These are phyloP conservation scores for Eutolmus rufibarbis DNA, from an alignment of 2,888 invertebrate genomes.

Conservation along the genomic window DNA sequence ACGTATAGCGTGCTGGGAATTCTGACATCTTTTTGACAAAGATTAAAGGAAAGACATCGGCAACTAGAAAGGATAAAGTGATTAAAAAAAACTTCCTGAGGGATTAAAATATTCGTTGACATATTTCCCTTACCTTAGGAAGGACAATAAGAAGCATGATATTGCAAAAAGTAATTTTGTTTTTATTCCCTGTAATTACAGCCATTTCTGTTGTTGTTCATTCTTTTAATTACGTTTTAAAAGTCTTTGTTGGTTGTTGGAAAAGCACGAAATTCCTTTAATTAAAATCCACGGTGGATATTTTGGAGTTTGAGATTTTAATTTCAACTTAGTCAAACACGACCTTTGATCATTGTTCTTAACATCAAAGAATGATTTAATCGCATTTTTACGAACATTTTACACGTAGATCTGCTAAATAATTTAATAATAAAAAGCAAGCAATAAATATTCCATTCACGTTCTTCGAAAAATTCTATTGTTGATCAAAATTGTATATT, in stretches of 20 bases:
- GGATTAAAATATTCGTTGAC: conserved; percentile 20
- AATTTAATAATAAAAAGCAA: background rate
- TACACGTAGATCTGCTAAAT: background rate
- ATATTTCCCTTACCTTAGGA: conserved; percentile 15
- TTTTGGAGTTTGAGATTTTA: background rate
- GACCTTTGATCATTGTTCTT: background rate
- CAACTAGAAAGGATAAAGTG: conserved; percentile 13
- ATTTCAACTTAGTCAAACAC: conserved; percentile 1
- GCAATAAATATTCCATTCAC: background rate
- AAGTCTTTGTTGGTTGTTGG: background rate
- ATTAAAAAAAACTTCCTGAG: background rate
- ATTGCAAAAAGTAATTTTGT: conserved; percentile 15
- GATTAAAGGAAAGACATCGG: background rate
- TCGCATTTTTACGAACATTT: background rate
- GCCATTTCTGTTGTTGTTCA: background rate
- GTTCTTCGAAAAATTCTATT: too few relatives aligned
- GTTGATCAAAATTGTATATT: too few relatives aligned
- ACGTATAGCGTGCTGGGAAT: background rate
- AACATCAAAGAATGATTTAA: background rate
- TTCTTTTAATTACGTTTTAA: conserved; percentile 1
- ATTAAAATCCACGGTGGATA: conserved; percentile 5
- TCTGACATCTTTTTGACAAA: conserved; percentile 6
- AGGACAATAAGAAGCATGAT: background rate
- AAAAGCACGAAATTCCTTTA: background rate
- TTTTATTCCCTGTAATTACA: background rate